These are phyloP conservation scores for Takifugu bimaculatus DNA, from an alignment of 2,113 vertebrate species.

Conservation along the genomic window DNA sequence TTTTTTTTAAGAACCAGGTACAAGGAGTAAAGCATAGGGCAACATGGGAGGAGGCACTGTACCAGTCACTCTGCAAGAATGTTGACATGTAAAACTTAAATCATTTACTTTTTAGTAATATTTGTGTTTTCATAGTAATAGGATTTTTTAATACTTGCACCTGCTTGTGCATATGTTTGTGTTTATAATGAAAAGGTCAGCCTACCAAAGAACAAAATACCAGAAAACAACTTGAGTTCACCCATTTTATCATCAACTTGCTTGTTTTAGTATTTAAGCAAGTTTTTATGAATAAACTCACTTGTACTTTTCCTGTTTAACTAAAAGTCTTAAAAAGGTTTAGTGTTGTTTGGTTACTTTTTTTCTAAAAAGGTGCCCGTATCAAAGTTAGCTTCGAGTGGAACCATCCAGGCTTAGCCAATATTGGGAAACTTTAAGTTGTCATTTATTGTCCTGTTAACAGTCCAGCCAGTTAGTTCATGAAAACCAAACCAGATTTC, in stretches of 20 bases:
- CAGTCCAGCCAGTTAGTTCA: constrained; percentile 24
- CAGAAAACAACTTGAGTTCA: constrained; percentile 17
- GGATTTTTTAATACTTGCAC: constrained; percentile 39
- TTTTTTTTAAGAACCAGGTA: not conserved
- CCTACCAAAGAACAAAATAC: constrained; percentile 71
- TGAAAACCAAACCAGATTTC: constrained; percentile 7
- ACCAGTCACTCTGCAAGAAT: constrained; percentile 26
- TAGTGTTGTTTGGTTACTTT: constrained; percentile 48
- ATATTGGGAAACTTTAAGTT: constrained; percentile 45
- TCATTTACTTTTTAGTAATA: constrained; percentile 6
- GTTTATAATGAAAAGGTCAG: constrained; percentile 55
- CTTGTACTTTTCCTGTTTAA: constrained; percentile 28
- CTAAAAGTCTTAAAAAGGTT: constrained; percentile 41
- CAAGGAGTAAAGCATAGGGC: constrained; percentile 11
- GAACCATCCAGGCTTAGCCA: constrained; percentile 44
- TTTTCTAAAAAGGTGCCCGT: constrained; percentile 40
- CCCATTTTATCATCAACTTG: constrained; percentile 29
- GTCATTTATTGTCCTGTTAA: constrained; percentile 25
- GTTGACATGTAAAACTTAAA: constrained; percentile 29
- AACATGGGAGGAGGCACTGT: constrained; percentile 12
- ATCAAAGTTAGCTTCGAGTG: constrained; percentile 49
- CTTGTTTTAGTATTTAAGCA: constrained; percentile 37
- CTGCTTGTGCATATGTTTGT: constrained; percentile 36
- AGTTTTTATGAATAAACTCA: constrained; percentile 24
- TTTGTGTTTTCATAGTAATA: constrained; percentile 60